Base-by-base conservation (phyloP, 2,797 vertebrate species). In the Spondyliosoma cantharus region DNA sequence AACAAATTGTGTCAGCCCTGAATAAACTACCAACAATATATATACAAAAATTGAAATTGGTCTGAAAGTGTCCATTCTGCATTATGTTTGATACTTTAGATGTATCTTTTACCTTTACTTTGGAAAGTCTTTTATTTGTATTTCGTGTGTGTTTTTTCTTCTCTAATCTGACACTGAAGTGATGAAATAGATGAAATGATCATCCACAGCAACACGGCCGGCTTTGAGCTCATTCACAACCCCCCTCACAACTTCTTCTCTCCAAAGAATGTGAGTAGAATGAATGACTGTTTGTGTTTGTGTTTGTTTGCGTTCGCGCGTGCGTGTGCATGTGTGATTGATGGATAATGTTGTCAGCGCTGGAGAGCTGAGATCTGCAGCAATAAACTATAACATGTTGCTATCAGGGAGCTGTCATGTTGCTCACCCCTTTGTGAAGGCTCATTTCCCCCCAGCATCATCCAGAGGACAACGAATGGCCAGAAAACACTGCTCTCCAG, bases 341-440 rank as follows among this genome's bases (percentile, higher is more conserved):
- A 83, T 78, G 69, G 76, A 84, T 85, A 53, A 48, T 74, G 69
- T 76, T 70, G 43, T 27, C 57, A n/a, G 37, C 16, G 67, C 43
- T 64, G 25, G 14, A 67, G 29, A 59, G 46, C 24, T 29, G 69
- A 67, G 72, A 79, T 90, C 82, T 71, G 76, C 64, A 60, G 63
- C 66, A 59, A 69, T 84, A 87, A 89, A 88, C 81, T 65, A 27
- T 71, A 45, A 86, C 82, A 85, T 72, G 80, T 81, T 57, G 59
- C 87, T 86, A 81, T 90, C 83, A 91, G 80, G 65, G 72, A 81
- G 76, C 76, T 82, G 89, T 90, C 82, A 62, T 90, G 87, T 85
- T 69, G 45, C 63, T 67, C 84, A 78, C 80, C 82, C 62, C 32
- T 80, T 73, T 54, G 61, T 70, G 43, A 78, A 50, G 76, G 62